These are phyloP conservation scores for Tokudaia muenninki DNA, from an alignment of 2,797 vertebrate genomes.

Conservation along the genomic window DNA sequence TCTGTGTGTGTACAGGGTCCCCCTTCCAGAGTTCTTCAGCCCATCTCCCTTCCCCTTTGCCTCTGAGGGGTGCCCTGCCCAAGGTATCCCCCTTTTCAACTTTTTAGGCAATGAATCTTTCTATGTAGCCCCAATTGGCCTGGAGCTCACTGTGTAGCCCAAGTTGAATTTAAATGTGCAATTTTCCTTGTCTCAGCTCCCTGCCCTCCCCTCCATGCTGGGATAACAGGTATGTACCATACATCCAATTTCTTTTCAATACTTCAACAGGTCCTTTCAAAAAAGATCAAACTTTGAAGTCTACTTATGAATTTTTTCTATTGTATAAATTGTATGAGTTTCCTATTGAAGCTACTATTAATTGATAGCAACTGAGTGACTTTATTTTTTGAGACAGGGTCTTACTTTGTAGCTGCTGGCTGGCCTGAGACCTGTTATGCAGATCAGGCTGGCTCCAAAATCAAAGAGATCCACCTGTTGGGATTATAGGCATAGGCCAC, in stretches of 20 bases:
- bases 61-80: neutral
- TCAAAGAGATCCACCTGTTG: neutral
- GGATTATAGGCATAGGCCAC: neutral
- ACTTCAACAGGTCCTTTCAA: neutral
- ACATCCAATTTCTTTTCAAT: neutral
- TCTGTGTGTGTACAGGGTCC: neutral
- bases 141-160: neutral
- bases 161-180: neutral
- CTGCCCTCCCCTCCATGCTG: neutral
- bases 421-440: neutral
- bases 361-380: neutral
- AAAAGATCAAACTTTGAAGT: neutral
- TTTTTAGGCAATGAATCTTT: neutral
- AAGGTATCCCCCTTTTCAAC: neutral
- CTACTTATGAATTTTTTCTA: neutral
- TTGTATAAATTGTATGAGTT: constrained; percentile 13
- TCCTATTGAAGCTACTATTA: neutral
- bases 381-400: neutral
- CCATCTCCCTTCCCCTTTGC: neutral
- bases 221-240: neutral
- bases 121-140: neutral
- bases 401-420: neutral
- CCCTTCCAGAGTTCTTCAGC: neutral
- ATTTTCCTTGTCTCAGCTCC: neutral
- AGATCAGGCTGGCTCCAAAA: neutral